phyloP scores from a whole-genome alignment of 2,113 vertebrate genomes.

The Rhipidura dahli region DNA sequence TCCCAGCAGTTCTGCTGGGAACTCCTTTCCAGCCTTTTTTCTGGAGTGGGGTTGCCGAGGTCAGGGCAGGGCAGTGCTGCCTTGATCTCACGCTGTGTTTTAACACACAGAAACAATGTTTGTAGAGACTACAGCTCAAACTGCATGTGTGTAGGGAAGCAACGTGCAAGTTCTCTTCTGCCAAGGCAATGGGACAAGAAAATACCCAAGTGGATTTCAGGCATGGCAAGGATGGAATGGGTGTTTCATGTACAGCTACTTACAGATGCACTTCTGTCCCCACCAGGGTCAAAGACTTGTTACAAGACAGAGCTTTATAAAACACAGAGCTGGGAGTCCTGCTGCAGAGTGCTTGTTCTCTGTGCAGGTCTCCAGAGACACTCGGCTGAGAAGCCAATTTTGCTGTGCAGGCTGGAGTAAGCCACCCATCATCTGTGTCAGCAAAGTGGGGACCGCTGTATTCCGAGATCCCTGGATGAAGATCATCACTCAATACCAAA shows the following conservation, averaged over 20 bases:
- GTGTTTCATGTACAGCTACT: not conserved
- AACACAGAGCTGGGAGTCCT: not conserved
- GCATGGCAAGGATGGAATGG: not conserved
- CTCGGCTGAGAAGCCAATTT: not conserved
- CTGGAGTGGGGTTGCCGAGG: not conserved
- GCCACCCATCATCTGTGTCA: not conserved
- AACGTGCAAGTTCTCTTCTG: not conserved
- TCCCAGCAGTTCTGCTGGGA: not conserved
- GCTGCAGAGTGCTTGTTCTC: not conserved
- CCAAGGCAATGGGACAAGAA: not conserved
- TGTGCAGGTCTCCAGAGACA: not conserved
- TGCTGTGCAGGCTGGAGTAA: not conserved
- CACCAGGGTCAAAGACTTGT: not conserved
- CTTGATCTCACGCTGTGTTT: not conserved
- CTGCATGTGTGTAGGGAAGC: not conserved
- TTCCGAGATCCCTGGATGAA: not conserved
- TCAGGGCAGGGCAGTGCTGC: not conserved
- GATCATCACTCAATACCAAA: conserved; percentile 41
- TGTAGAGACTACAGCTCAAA: not conserved
- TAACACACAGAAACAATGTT: not conserved
- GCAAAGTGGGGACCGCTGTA: not conserved
- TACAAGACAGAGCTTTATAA: not conserved
- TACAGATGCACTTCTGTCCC: not conserved
- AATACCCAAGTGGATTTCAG: not conserved
- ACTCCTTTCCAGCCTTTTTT: not conserved